phyloP scores from a whole-genome alignment of 1,140 invertebrate genomes.

The Drosophila mojavensis region DNA sequence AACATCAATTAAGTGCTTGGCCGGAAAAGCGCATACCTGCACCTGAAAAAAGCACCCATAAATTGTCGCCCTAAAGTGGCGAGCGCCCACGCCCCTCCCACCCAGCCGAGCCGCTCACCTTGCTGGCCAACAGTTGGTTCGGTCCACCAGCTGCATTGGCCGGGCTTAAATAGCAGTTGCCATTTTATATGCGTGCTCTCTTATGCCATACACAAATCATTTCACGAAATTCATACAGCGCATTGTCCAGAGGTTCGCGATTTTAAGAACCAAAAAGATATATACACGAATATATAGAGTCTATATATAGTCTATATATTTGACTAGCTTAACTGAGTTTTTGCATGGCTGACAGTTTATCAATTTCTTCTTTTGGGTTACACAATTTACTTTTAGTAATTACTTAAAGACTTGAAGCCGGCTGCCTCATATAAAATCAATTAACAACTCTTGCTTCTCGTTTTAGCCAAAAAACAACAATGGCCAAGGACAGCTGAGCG shows the following conservation, averaged over 20 bases:
- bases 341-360: neutral
- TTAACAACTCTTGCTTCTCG: constrained; percentile 35
- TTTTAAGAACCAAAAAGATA: neutral
- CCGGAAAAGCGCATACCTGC: constrained; percentile 80
- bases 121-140: neutral
- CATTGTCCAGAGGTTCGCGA: constrained; percentile 8
- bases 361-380: neutral
- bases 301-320: too few species aligned
- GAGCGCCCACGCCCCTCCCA: constrained; percentile 1
- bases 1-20: constrained; percentile 82
- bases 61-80: constrained; percentile 79
- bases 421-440: constrained; percentile 46
- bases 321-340: neutral
- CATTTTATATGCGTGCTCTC: constrained; percentile 70
- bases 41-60: constrained; percentile 80
- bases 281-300: neutral
- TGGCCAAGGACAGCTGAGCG: constrained; percentile 42
- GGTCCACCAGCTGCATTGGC: constrained; percentile 61
- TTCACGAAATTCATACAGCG: constrained; percentile 57
- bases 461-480: constrained; percentile 8
- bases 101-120: constrained; percentile 25
- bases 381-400: too few species aligned
- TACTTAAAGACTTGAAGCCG: neutral
- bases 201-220: constrained; percentile 70
- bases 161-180: constrained; percentile 67